A percentile compares a stretch with the other conserved stretches of the same genome.
Conservation (phyloP, 1,140 invertebrate genomes). For the Dendrolimus kikuchii region DNA sequence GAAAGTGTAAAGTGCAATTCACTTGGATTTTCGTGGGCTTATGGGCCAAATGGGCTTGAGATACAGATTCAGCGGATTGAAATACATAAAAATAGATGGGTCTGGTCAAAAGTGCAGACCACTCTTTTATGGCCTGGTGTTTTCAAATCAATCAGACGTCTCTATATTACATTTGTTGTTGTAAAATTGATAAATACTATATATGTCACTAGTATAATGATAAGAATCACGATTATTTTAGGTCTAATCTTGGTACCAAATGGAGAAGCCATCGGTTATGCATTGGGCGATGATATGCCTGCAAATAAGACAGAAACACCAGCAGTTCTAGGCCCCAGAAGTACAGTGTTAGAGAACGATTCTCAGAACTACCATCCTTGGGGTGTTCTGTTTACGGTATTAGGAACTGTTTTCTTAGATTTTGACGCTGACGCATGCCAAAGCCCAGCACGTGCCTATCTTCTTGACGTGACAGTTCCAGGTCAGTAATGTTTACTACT, state of each 20-base stretch:
- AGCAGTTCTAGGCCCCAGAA: slow-evolving; percentile 49
- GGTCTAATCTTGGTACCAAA: slow-evolving; percentile 92
- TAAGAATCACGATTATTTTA: slow-evolving; percentile 38
- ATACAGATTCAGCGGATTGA: too few relatives aligned
- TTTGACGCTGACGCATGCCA: slow-evolving; percentile 98
- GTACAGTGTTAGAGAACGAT: slow-evolving; percentile 45
- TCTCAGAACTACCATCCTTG: slow-evolving; percentile 77
- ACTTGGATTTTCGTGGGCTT: too few relatives aligned
- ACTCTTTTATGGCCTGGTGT: too few relatives aligned
- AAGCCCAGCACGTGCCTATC: slow-evolving; percentile 92
- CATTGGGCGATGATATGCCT: slow-evolving; percentile 80
- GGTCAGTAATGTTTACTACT: slow-evolving; percentile 68
- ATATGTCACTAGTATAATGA: too few relatives aligned
- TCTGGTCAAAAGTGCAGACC: too few relatives aligned
- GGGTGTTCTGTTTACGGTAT: slow-evolving; percentile 93
- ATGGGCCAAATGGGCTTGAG: too few relatives aligned
- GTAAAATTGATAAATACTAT: too few relatives aligned
- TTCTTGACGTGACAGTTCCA: slow-evolving; percentile 92
- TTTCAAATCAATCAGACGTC: too few relatives aligned
- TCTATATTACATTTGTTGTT: too few relatives aligned
- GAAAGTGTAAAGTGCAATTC: too few relatives aligned
- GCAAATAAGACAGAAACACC: slow-evolving; percentile 44
- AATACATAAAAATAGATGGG: too few relatives aligned
- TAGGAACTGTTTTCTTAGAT: slow-evolving; percentile 94
- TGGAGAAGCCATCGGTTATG: slow-evolving; percentile 86